Evolutionary conservation across 2,113 vertebrate species (phyloP), one percentile per base, ranked within the genome.

Genomic region (Mormyrus lacerda): DNA sequence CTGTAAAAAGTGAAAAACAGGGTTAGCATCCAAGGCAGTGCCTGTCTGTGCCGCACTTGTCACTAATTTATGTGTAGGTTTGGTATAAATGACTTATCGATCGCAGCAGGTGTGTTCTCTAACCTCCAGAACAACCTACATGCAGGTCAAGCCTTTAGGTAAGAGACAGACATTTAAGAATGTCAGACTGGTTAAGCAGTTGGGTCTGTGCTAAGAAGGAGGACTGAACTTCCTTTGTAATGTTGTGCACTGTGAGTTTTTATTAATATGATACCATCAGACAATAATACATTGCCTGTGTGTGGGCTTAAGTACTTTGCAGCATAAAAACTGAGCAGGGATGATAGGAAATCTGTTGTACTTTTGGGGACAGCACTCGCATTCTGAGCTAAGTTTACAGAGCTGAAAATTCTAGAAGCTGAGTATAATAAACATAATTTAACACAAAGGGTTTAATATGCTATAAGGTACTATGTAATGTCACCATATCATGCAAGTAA

Each of bases 71-170:
- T 84, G 39, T 84, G 44, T 84, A n/a, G 10, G 45, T 84, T n/a
- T 45, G 42, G 82, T 84, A 79, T 79, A 84, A 84, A 84, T 84
- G n/a, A 84, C 24, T 84, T 84, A 84, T 84, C 19, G 44, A 84
- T 84, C 19, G 24, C 42, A 47, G 39, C 35, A 47, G 44, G 82
- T 47, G 82, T 84, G 42, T 84, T 47, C 82, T 47, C 21, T 84
- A 47, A 44, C 42, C 42, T 79, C 44, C 82, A 47, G 39, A 47
- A 42, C 45, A 45, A 47, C 44, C 82, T 79, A 42, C 73, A 84
- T 47, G 7, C 9, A n/a, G 82, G 39, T 84, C 44, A 47, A 84
- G 44, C 21, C 44, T n/a, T 24, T 84, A 1, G 82, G 35, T 17
- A 84, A 84, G 44, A 44, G 44, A 44, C 76, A 8, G 76, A 44